Base-by-base conservation (phyloP, 2,888 invertebrate genomes). In the Callimorpha dominula region DNA sequence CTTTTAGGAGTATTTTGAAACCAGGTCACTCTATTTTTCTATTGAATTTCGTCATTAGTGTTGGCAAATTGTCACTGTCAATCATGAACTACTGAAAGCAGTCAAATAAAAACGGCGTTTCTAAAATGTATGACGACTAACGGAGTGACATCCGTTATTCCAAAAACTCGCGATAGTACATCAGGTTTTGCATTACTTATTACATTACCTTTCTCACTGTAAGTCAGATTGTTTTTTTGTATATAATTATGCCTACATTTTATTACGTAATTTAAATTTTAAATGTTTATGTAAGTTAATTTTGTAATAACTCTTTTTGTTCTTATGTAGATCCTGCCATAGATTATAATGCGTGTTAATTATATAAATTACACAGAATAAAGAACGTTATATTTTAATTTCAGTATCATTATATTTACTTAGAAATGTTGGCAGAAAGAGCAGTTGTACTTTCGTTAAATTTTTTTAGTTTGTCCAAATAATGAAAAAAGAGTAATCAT, bases 121-220 rank as follows among this genome's bases (percentile, higher is more conserved):
- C 65, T 14, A 60, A 68, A 82, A 85, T 77, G 66, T 77, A 67
- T 79, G 74, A 68, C 79, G 70, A 76, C 65, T 85, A 87, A 84
- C 87, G 82, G 86, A 76, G 75, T 31, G 17, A 68, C 46, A 52
- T 65, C 9, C 60, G 60, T 60, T 60, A 31, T 14, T 60, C 5
- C 14, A 31, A 60, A 31, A 31, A 60, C 60, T 60, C 60, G 60
- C 20, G 31, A 54, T n/a, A 1, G 14, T 60, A 31, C 14, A 31
- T 14, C 31, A 15, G 0, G 15, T 1, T 0, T 52, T 60, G 20
- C 20, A 14, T 60, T 14, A 12, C 12, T 31, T 14, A 14, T 31
- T 4, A 31, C 14, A 60, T 60, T 60, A 14, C 14, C 14, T 31
- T 60, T 6, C 14, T 60, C 14, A 31, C 12, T 60, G 60, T 60